Percentiles rank a stretch among this genome's conserved stretches.
Conservation (phyloP, 1,140 invertebrate species). For the Temnothorax curvispinosus region DNA sequence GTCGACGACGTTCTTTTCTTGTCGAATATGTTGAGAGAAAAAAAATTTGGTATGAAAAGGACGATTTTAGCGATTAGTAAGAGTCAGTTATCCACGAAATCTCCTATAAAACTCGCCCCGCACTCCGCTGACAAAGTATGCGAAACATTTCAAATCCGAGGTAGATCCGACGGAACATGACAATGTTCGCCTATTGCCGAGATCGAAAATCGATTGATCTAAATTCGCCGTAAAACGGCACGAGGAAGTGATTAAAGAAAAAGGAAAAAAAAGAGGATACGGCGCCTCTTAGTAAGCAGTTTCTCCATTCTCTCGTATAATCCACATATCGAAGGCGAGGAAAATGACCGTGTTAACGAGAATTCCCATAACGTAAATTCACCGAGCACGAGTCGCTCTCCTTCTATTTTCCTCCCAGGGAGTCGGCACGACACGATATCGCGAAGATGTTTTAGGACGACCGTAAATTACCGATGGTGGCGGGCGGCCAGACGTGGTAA, state of each 20-base stretch:
- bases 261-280: neutral
- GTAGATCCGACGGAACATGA: neutral
- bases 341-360: constrained; percentile 44
- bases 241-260: constrained; percentile 1
- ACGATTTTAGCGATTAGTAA: constrained; percentile 54
- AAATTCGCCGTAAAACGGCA: constrained; percentile 27
- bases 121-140: constrained; percentile 26
- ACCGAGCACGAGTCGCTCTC: constrained; percentile 25
- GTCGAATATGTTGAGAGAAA: neutral
- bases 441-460: constrained; percentile 63
- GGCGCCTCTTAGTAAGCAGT: constrained; percentile 14
- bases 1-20: neutral
- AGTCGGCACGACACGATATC: constrained; percentile 54
- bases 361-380: constrained; percentile 38
- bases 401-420: constrained; percentile 39
- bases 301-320: neutral
- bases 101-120: constrained; percentile 52
- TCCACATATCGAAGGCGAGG: constrained; percentile 3
- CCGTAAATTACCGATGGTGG: constrained; percentile 65
- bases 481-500: neutral
- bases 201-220: constrained; percentile 22
- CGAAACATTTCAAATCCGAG: constrained; percentile 56
- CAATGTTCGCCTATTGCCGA: neutral
- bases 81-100: constrained; percentile 18
- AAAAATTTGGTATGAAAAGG: constrained; percentile 6